Evolutionary conservation across 2,113 vertebrate species (phyloP), one percentile per base, ranked within the genome.

Genomic region (Megaceryle torquata): DNA sequence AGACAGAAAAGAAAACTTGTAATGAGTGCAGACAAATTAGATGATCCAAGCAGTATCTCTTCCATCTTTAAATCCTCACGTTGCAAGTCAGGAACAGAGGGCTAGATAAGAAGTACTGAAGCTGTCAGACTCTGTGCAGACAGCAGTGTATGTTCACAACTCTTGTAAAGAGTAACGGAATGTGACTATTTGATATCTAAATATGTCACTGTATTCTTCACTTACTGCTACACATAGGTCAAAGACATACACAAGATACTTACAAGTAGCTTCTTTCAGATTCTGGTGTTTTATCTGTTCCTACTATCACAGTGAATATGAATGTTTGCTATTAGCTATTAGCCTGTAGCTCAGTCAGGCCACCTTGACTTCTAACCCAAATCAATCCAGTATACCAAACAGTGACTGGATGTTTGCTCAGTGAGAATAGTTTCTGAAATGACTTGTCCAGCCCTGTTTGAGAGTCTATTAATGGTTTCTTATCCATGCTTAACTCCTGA

Each of bases 21-120:
- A 96, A 94, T 90, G 82, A 94, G 41, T 63, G 54, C 41, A 88
- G 82, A 74, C 54, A 94, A 94, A 93, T 93, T 90, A 93, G 86
- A 29, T 10, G 1, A 90, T 83, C 25, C 63, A 91, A 86, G 86
- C 28, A 53, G 41, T 82, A 95, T 88, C 94, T 94, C 31, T 83
- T 67, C 82, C 67, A 77, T 93, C 86, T 94, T 91, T 86, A 90
- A 94, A 94, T 90, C 63, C 50, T 86, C 37, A 77, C 3, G 0
- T 5, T 95, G 63, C n/a, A 77, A 96, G 25, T 43, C 79, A 90
- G 76, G 68, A 93, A 63, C 50, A 86, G 79, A 86, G 59, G 64
- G 41, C 21, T 81, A 90, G 86, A 92, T 94, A 88, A 93, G 87
- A 89, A 90, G 67, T 59, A 41, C 22, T 86, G 51, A 93, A 90